Evolutionary conservation across 2,888 invertebrate genomes (phyloP).

Genomic region (Coenonympha glycerion): DNA sequence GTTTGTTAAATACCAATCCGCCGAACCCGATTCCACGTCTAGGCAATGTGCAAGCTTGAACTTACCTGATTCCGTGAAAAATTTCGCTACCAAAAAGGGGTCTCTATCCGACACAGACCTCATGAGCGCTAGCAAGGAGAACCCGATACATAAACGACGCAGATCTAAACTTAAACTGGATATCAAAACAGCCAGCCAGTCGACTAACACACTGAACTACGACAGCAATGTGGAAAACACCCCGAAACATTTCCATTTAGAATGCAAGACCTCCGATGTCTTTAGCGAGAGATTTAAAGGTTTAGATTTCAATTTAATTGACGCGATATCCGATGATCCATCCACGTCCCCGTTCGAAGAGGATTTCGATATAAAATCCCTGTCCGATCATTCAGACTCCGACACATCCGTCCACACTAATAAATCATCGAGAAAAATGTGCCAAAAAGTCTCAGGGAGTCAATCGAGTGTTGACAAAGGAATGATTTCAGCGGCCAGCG

Average conservation of each 20-base stretch:
- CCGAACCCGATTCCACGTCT: conserved; percentile 59
- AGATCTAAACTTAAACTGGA: conserved; percentile 53
- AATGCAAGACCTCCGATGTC: conserved; percentile 49
- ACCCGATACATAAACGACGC: conserved; percentile 35
- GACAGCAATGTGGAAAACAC: conserved; percentile 54
- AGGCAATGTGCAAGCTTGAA: conserved; percentile 43
- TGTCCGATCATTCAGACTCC: conserved; percentile 58
- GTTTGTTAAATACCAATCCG: conserved; percentile 38
- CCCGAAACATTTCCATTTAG: conserved; percentile 56
- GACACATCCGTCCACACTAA: conserved; percentile 37
- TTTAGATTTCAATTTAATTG: conserved; percentile 56
- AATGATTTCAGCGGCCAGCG: conserved; percentile 42
- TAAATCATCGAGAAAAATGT: conserved; percentile 50
- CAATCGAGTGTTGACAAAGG: conserved; percentile 32
- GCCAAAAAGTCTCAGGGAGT: conserved; percentile 47
- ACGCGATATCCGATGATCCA: conserved; percentile 43
- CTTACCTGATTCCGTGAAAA: conserved; percentile 46
- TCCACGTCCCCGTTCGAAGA: conserved; percentile 39
- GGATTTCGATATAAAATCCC: conserved; percentile 48
- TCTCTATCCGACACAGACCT: conserved; percentile 62
- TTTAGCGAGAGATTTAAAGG: conserved; percentile 49
- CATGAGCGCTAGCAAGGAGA: conserved; percentile 33
- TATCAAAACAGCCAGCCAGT: conserved; percentile 53
- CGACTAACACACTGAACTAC: conserved; percentile 38
- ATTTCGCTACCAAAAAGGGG: conserved; percentile 46